A percentile compares a stretch with the other conserved stretches of the same genome.
Conservation (phyloP, 1,140 invertebrate genomes). For the Dinoponera quadriceps region DNA sequence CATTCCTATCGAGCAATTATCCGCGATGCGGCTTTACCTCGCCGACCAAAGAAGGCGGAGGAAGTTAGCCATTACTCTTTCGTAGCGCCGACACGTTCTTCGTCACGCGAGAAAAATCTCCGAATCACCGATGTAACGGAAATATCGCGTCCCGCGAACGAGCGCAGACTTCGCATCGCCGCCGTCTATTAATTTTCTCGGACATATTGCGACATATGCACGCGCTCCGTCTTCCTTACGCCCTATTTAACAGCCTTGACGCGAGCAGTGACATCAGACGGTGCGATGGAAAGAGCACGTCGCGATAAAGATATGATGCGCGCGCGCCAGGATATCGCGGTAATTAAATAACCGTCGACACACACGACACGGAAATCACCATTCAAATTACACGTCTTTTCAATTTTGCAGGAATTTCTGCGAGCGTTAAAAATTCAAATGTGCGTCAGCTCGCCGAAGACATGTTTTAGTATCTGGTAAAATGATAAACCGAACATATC, state of each 20-base stretch:
- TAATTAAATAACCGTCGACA: too few relatives aligned
- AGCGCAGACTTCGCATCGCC: background rate
- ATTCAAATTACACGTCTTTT: too few relatives aligned
- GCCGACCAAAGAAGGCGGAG: background rate
- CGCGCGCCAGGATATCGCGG: too few relatives aligned
- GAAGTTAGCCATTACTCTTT: constrained; percentile 10
- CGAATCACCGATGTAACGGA: background rate
- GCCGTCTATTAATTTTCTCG: constrained; percentile 40
- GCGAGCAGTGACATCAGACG: constrained; percentile 8
- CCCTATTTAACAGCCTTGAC: constrained; percentile 1
- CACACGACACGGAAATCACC: too few relatives aligned
- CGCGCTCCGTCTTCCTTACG: background rate
- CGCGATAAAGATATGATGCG: background rate
- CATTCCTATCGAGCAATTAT: background rate
- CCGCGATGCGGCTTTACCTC: background rate
- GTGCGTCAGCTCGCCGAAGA: too few relatives aligned
- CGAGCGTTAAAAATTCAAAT: too few relatives aligned
- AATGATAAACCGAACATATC: too few relatives aligned
- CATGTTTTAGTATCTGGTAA: too few relatives aligned
- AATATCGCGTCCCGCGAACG: background rate
- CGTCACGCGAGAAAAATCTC: constrained; percentile 6
- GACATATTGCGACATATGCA: background rate
- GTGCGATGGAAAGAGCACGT: constrained; percentile 1
- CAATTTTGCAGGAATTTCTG: too few relatives aligned
- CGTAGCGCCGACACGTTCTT: background rate